Evolutionary conservation across 2,797 vertebrate species (phyloP).

Genomic region (Luscinia megarhynchos): DNA sequence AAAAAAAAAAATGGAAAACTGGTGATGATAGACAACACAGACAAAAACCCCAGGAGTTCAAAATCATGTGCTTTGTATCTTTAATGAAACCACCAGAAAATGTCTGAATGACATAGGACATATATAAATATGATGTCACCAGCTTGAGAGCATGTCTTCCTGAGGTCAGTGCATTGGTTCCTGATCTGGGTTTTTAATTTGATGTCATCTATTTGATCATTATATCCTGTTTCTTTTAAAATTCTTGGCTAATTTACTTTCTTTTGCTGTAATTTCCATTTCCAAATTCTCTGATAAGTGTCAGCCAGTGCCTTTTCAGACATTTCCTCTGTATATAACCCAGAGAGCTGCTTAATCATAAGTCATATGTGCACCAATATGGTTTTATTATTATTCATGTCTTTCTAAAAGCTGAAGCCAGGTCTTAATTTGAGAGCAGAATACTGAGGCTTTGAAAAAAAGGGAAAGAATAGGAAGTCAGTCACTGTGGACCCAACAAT

Average conservation of each 20-base stretch:
- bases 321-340: constrained; percentile 59
- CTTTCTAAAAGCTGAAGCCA: constrained; percentile 42
- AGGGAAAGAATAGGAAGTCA: neutral
- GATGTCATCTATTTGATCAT: constrained; percentile 47
- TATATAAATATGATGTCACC: constrained; percentile 44
- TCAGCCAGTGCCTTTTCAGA: constrained; percentile 63
- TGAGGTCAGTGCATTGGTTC: neutral
- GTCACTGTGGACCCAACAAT: neutral
- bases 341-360: constrained; percentile 60
- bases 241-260: constrained; percentile 61
- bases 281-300: constrained; percentile 61
- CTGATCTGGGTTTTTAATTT: constrained; percentile 51
- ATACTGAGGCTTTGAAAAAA: neutral
- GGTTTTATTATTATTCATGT: constrained; percentile 64
- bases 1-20: neutral
- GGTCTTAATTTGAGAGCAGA: constrained; percentile 57
- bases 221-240: constrained; percentile 54
- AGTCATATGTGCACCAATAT: constrained; percentile 59
- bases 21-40: neutral
- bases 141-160: neutral
- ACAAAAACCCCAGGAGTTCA: neutral
- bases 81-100: constrained; percentile 10
- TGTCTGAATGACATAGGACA: neutral
- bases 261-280: constrained; percentile 65
- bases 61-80: neutral